Percentiles rank a stretch among this genome's conserved stretches.
Evolutionary conservation across 2,888 invertebrate genomes (phyloP).

Genomic region (Volucella inflata): DNA sequence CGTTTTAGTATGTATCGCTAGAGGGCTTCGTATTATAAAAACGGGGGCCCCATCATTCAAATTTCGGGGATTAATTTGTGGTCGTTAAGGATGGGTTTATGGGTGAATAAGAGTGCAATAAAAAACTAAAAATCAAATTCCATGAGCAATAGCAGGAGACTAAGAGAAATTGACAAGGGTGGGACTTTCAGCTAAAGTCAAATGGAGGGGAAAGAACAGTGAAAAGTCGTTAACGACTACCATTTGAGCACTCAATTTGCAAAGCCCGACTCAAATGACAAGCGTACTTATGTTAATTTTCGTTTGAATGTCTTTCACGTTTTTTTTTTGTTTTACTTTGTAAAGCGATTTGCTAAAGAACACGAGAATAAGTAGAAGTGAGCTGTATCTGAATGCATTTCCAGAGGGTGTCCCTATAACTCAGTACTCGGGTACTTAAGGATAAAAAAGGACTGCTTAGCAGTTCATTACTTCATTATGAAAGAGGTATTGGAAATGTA

Average conservation of each 20-base stretch:
- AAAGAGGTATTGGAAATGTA: too few relatives aligned
- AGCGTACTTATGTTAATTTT: slow-evolving; percentile 46
- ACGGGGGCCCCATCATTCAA: slow-evolving; percentile 72
- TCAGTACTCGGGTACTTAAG: too few relatives aligned
- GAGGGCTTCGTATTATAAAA: slow-evolving; percentile 67
- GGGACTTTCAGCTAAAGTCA: slow-evolving; percentile 59
- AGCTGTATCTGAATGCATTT: too few relatives aligned
- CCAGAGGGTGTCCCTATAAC: too few relatives aligned
- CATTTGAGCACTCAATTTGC: slow-evolving; percentile 71
- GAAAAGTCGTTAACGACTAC: slow-evolving; percentile 63
- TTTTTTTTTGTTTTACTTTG: too few relatives aligned
- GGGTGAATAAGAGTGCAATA: slow-evolving; percentile 66
- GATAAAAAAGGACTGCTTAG: too few relatives aligned
- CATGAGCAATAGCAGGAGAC: slow-evolving; percentile 2
- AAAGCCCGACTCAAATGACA: slow-evolving; percentile 62
- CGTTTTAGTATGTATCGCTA: slow-evolving; percentile 54
- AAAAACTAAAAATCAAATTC: slow-evolving; percentile 16
- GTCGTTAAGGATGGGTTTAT: slow-evolving; percentile 75
- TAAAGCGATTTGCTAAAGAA: too few relatives aligned
- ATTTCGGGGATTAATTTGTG: slow-evolving; percentile 74
- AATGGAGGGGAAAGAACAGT: background rate
- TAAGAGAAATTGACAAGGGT: slow-evolving; percentile 68
- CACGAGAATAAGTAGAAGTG: too few relatives aligned
- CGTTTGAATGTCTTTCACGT: background rate
- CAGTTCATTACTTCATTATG: too few relatives aligned